A percentile compares a stretch with the other conserved stretches of the same genome.
Evolutionary conservation across 2,113 vertebrate genomes (phyloP).

Genomic region (Nematolebias whitei): DNA sequence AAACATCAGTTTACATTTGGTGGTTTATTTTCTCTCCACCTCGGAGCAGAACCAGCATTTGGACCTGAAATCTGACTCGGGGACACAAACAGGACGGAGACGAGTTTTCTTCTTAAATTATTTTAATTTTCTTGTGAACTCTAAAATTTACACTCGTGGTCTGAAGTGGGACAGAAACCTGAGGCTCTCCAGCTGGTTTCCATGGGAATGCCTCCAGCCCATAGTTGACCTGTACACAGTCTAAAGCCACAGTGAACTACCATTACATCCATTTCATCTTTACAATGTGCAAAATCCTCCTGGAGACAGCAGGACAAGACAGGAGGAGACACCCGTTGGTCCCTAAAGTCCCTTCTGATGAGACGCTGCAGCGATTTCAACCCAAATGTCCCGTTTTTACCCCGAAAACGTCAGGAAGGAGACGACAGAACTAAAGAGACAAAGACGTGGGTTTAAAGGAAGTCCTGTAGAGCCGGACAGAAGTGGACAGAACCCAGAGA

Average conservation of each 20-base stretch:
- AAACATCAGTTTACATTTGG: too few species aligned
- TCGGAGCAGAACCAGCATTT: too few species aligned
- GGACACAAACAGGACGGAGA: neutral
- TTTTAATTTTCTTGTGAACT: slow-evolving; percentile 96
- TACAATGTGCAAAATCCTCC: slow-evolving; percentile 99
- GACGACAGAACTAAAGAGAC: neutral
- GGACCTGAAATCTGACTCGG: too few species aligned
- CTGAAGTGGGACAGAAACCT: slow-evolving; percentile 90
- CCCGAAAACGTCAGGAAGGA: neutral
- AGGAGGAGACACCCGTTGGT: slow-evolving; percentile 84
- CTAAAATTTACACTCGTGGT: slow-evolving; percentile 98
- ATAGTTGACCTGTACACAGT: slow-evolving; percentile 93
- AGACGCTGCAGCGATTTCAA: slow-evolving; percentile 59
- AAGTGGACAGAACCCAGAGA: neutral
- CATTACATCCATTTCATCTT: slow-evolving; percentile 90
- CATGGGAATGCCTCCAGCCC: slow-evolving; percentile 97
- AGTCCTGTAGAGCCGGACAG: too few species aligned
- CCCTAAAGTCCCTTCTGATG: slow-evolving; percentile 85
- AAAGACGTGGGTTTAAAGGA: neutral
- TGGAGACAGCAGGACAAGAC: slow-evolving; percentile 86
- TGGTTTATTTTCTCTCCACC: too few species aligned
- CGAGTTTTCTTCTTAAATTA: slow-evolving; percentile 89
- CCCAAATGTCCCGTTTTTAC: slow-evolving; percentile 25
- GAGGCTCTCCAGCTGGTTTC: slow-evolving; percentile 86
- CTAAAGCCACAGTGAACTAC: slow-evolving; percentile 97